Conservation (phyloP, 2,797 vertebrate species). For the Acanthornis magna region DNA sequence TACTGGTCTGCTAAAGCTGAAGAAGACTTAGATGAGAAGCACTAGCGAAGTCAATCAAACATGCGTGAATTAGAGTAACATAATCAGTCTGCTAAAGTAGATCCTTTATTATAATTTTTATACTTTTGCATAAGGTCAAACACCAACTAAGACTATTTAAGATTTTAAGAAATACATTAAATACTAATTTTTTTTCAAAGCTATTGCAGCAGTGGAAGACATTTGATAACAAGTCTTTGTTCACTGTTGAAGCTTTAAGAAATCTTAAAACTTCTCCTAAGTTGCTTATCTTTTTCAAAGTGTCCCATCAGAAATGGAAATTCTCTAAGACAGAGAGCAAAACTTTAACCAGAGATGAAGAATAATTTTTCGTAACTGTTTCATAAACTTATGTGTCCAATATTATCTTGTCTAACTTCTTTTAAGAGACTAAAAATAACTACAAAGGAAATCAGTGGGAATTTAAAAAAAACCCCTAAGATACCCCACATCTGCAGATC, state of each 20-base stretch:
- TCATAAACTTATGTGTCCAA: background rate
- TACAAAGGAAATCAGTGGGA: background rate
- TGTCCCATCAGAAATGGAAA: background rate
- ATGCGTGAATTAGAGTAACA: background rate
- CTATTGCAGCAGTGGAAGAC: background rate
- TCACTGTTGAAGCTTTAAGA: background rate
- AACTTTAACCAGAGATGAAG: background rate
- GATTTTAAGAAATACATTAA: background rate
- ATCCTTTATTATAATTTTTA: background rate
- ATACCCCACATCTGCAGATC: background rate
- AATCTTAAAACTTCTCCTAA: background rate
- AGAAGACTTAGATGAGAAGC: background rate
- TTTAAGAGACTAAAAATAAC: background rate
- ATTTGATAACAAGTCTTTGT: background rate
- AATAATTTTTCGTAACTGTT: background rate
- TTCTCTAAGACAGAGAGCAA: background rate
- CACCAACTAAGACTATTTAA: background rate
- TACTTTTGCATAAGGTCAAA: background rate
- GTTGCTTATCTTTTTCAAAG: background rate
- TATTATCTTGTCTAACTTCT: background rate
- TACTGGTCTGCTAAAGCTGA: background rate
- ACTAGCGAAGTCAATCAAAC: background rate
- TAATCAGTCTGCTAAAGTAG: background rate
- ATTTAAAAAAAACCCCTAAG: background rate
- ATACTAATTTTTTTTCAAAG: background rate